Conservation (phyloP, 1,140 invertebrate species). For the Camponotus pennsylvanicus region DNA sequence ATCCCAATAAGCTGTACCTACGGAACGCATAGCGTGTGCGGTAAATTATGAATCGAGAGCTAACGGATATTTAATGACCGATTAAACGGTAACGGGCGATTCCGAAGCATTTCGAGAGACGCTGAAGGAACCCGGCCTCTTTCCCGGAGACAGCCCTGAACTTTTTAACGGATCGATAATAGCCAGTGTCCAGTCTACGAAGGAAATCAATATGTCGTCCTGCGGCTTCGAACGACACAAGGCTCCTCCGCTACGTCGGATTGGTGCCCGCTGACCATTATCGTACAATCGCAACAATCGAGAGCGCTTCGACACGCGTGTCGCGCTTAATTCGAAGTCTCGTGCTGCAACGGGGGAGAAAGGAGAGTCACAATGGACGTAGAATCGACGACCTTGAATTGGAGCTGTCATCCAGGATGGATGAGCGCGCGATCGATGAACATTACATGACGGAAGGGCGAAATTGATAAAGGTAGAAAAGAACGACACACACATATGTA, state of each 20-base stretch:
- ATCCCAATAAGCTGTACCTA: background rate
- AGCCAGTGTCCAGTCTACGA: slow-evolving; percentile 78
- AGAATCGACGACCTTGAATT: slow-evolving; percentile 41
- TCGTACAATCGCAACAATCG: slow-evolving; percentile 32
- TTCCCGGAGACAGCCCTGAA: slow-evolving; percentile 79
- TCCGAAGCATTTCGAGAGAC: slow-evolving; percentile 27
- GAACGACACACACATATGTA: background rate
- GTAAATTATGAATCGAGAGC: slow-evolving; percentile 10
- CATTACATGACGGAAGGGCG: slow-evolving; percentile 18
- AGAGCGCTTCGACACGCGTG: slow-evolving; percentile 16
- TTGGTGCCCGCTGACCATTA: slow-evolving; percentile 65
- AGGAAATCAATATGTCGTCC: slow-evolving; percentile 81
- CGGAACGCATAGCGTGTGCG: background rate
- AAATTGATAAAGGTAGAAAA: slow-evolving; percentile 38
- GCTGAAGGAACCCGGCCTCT: slow-evolving; percentile 32
- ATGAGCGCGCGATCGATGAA: slow-evolving; percentile 50
- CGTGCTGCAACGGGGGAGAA: slow-evolving; percentile 13
- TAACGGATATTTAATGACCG: background rate
- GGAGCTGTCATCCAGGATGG: slow-evolving; percentile 55
- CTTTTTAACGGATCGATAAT: slow-evolving; percentile 83
- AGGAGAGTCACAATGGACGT: slow-evolving; percentile 26
- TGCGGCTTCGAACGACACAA: slow-evolving; percentile 75
- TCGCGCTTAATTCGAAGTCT: slow-evolving; percentile 23
- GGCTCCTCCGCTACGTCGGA: slow-evolving; percentile 62
- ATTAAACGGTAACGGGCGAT: slow-evolving; percentile 24